These are phyloP conservation scores for Toxonevra muliebris DNA, from an alignment of 2,888 invertebrate species.

Conservation along the genomic window DNA sequence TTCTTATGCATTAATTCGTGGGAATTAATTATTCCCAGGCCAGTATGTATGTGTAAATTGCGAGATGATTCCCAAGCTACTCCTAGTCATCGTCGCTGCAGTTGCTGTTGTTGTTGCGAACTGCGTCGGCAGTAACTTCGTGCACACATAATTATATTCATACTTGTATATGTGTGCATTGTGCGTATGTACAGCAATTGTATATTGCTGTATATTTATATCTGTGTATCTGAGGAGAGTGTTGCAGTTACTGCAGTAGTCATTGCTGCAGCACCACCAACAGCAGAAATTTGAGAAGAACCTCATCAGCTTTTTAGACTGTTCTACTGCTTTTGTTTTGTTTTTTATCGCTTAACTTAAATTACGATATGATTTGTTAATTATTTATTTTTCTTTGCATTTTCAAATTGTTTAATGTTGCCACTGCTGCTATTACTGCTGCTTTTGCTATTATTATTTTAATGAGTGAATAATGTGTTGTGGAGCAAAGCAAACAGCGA, in stretches of 20 bases:
- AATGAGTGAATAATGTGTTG: no score
- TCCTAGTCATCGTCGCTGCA: background rate
- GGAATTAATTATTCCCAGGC: slow-evolving; percentile 44
- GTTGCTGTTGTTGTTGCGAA: background rate
- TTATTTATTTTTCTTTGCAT: background rate
- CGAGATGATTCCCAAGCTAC: slow-evolving; percentile 43
- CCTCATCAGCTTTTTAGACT: background rate
- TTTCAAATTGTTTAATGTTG: background rate
- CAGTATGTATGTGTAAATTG: slow-evolving; percentile 15
- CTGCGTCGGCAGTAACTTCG: background rate
- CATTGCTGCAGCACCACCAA: slow-evolving; percentile 4
- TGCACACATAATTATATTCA: background rate
- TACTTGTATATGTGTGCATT: background rate
- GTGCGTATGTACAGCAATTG: background rate
- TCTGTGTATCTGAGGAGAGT: background rate
- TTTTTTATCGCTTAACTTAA: background rate
- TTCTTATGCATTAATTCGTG: slow-evolving; percentile 41
- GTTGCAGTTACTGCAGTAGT: slow-evolving; percentile 15
- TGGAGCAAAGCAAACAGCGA: no score
- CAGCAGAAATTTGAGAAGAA: background rate
- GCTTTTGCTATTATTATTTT: background rate
- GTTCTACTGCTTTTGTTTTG: background rate
- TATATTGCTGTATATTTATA: no score
- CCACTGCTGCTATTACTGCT: background rate
- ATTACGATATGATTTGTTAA: background rate